Conservation (phyloP, 2,888 invertebrate genomes). For the Cacoxenus indagator region DNA sequence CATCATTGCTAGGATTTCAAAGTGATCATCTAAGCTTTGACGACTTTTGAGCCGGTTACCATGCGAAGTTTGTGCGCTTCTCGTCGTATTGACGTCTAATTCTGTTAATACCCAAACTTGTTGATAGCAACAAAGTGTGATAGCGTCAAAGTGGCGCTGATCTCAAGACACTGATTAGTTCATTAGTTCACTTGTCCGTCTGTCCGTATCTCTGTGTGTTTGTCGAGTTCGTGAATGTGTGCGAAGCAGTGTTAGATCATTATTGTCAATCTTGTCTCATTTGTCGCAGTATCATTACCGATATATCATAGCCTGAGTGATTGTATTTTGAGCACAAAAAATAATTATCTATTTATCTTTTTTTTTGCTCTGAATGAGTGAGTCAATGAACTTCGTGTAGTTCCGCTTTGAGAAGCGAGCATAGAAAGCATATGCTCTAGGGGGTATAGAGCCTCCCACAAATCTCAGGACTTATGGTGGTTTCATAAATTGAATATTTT, state of each 20-base stretch:
- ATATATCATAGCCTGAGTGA: too few species aligned
- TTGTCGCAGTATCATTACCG: background rate
- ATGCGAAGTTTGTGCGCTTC: slow-evolving; percentile 55
- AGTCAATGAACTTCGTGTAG: slow-evolving; percentile 11
- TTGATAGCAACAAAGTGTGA: slow-evolving; percentile 39
- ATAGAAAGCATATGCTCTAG: too few species aligned
- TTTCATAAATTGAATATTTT: too few species aligned
- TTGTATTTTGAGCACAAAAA: too few species aligned
- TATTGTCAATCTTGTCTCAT: background rate
- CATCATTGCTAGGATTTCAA: slow-evolving; percentile 10
- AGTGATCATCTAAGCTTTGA: background rate
- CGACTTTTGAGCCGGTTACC: slow-evolving; percentile 28
- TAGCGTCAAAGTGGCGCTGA: slow-evolving; percentile 60
- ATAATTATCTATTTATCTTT: background rate
- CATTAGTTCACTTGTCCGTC: background rate
- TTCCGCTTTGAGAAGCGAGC: slow-evolving; percentile 10
- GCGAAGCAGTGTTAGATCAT: background rate
- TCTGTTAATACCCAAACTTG: slow-evolving; percentile 40
- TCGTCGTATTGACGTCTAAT: slow-evolving; percentile 64
- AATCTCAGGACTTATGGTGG: too few species aligned
- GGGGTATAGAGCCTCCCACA: too few species aligned
- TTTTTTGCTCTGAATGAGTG: too few species aligned
- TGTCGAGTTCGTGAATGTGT: background rate
- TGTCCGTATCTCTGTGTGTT: background rate
- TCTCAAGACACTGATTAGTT: slow-evolving; percentile 57